Percentiles rank a stretch among this genome's conserved stretches.
Evolutionary conservation across 2,113 vertebrate genomes (phyloP).

Genomic region (Odontesthes bonariensis): DNA sequence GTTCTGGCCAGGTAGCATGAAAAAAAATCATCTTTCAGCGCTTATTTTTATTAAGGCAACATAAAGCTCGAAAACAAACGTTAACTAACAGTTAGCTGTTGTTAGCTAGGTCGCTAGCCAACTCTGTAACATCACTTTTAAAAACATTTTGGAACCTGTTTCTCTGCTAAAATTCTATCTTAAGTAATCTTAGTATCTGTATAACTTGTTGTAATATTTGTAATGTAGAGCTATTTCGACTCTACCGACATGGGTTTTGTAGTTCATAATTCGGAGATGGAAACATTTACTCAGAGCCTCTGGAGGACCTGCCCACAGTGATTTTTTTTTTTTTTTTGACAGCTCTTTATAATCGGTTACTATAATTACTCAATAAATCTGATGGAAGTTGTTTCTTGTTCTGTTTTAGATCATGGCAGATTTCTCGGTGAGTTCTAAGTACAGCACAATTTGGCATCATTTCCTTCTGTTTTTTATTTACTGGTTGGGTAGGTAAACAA

Average conservation of each 20-base stretch:
- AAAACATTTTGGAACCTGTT: background rate
- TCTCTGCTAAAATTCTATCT: background rate
- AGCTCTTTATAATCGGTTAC: slow-evolving; percentile 12
- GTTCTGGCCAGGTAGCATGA: slow-evolving; percentile 49
- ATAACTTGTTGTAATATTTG: background rate
- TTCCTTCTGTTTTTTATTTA: background rate
- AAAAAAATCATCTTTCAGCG: background rate
- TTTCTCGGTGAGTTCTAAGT: slow-evolving; percentile 82
- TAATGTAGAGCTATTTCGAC: background rate
- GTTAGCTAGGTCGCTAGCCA: slow-evolving; percentile 50
- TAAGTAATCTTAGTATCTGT: background rate
- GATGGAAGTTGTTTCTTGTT: slow-evolving; percentile 34
- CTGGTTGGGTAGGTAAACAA: background rate
- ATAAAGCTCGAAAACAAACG: slow-evolving; percentile 31
- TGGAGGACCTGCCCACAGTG: slow-evolving; percentile 26
- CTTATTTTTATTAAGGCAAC: background rate
- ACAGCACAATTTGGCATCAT: background rate
- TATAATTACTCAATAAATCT: slow-evolving; percentile 17
- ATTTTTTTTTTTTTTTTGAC: slow-evolving; percentile 3
- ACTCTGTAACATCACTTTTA: slow-evolving; percentile 32
- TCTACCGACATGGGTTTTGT: slow-evolving; percentile 21
- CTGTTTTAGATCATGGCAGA: slow-evolving; percentile 81
- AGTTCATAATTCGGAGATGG: slow-evolving; percentile 40
- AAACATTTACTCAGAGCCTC: slow-evolving; percentile 67
- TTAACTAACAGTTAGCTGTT: slow-evolving; percentile 48